Evolutionary conservation across 2,797 vertebrate genomes (phyloP), one percentile per base, ranked within the genome.

Genomic region (Coregonus ussuriensis): DNA sequence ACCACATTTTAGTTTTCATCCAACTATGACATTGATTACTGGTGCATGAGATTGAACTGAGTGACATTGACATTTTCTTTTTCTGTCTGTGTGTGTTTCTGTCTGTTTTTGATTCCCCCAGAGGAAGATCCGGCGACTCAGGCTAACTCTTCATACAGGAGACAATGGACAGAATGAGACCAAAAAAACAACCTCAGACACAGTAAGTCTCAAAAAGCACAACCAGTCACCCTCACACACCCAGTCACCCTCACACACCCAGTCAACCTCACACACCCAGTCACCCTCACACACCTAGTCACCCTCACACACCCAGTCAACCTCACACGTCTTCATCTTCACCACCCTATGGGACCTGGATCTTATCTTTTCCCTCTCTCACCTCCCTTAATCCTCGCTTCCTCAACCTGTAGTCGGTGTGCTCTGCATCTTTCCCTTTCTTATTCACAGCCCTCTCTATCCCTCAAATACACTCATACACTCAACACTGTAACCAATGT

Each of bases 131-230:
- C 95, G 94, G 67, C 94, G 96, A 76, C 92, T 99, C 14, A 95
- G 98, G 71, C 93, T 99, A 67, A 99, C 97, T 0, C 92, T 99
- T 1, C 96, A 96, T 11, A 89, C 95, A 0, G 96, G 95, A 79
- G 93, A 94, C 3, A 87, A 88, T 83, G 86, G 88, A 25, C 90
- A 93, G 71, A 89, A 94, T 77, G 91, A 91, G 76, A 79, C 82
- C 31, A 91, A 91, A 82, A 77, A 77, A 0, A 89, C 92, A 77
- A 92, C 88, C 74, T 89, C 91, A 77, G 91, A 91, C 79, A 91
- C 90, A 1, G 98, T 99, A 89, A 95, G 97, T 91, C 35, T 1
- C 31, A 18, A 69, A 47, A 69, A 6, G 16, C 31, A 68, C 68
- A 41, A 37, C 15, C 31, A 68, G 4, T 16, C 66, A 47, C 1